phyloP scores from a whole-genome alignment of 1,140 invertebrate genomes.

The Pissodes strobi region DNA sequence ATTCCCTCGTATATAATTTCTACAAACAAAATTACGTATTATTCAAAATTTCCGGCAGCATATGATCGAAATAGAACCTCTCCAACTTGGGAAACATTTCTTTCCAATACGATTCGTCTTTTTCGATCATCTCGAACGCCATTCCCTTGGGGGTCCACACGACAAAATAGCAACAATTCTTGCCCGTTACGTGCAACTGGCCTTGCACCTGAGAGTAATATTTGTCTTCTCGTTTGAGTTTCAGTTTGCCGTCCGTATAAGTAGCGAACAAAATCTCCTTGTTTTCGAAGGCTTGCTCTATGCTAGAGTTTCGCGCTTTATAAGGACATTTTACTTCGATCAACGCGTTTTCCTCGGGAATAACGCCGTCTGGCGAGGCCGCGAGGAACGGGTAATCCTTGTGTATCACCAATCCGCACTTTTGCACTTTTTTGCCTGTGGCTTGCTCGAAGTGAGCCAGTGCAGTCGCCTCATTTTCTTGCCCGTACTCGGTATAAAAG shows the following conservation, averaged over 20 bases:
- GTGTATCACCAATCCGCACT: slow-evolving; percentile 34
- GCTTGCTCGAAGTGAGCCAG: slow-evolving; percentile 21
- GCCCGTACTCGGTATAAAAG: slow-evolving; percentile 31
- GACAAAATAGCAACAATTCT: slow-evolving; percentile 55
- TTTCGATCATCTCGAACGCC: slow-evolving; percentile 30
- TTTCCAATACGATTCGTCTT: slow-evolving; percentile 35
- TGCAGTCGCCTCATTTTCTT: slow-evolving; percentile 33
- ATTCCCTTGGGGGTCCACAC: slow-evolving; percentile 52
- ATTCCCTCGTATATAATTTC: no score
- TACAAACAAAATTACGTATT: slow-evolving; percentile 3
- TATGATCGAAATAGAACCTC: slow-evolving; percentile 39
- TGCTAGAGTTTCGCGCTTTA: slow-evolving; percentile 21
- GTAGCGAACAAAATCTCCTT: slow-evolving; percentile 32
- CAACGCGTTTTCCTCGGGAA: slow-evolving; percentile 30
- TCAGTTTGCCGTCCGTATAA: slow-evolving; percentile 30
- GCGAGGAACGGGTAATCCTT: slow-evolving; percentile 36
- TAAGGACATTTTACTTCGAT: slow-evolving; percentile 42
- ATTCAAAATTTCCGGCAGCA: slow-evolving; percentile 37
- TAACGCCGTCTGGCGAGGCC: slow-evolving; percentile 38
- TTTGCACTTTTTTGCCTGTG: slow-evolving; percentile 25
- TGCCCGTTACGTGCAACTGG: slow-evolving; percentile 49
- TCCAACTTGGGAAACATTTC: slow-evolving; percentile 38
- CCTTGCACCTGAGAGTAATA: slow-evolving; percentile 50
- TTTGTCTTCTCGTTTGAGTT: slow-evolving; percentile 38
- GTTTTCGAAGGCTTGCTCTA: slow-evolving; percentile 32